These are phyloP conservation scores for Cyanoliseus patagonus DNA, from an alignment of 2,113 vertebrate genomes.

Conservation along the genomic window DNA sequence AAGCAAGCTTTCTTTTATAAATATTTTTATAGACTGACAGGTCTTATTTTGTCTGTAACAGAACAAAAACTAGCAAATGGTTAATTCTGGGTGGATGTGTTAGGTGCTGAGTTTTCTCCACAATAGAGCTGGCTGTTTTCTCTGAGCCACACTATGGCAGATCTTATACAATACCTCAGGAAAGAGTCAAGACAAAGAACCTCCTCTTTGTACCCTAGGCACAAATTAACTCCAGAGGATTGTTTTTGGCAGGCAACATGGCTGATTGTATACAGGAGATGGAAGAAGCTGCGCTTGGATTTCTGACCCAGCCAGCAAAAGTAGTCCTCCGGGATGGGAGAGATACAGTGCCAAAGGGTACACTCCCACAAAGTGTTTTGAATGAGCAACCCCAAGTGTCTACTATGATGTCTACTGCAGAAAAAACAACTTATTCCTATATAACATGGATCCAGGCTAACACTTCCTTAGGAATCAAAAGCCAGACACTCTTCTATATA, in stretches of 20 bases:
- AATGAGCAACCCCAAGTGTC: background rate
- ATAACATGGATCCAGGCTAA: background rate
- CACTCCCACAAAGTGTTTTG: background rate
- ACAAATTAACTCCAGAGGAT: background rate
- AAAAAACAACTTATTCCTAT: background rate
- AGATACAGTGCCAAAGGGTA: background rate
- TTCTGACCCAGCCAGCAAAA: background rate
- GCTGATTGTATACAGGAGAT: background rate
- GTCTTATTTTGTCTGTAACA: background rate
- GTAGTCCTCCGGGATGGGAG: background rate
- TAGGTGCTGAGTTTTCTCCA: background rate
- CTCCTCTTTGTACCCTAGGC: background rate
- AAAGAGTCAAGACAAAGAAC: background rate
- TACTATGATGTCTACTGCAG: background rate
- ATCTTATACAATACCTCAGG: background rate
- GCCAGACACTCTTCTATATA: background rate
- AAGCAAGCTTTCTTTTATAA: constrained; percentile 26
- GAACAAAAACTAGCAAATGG: background rate
- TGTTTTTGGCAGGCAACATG: background rate
- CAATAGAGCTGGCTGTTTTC: background rate
- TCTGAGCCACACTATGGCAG: background rate
- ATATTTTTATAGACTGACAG: background rate
- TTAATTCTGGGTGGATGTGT: background rate
- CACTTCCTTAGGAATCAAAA: background rate
- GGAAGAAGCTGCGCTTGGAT: background rate